phyloP scores from a whole-genome alignment of 2,888 invertebrate genomes.

The Andrena praecox region DNA sequence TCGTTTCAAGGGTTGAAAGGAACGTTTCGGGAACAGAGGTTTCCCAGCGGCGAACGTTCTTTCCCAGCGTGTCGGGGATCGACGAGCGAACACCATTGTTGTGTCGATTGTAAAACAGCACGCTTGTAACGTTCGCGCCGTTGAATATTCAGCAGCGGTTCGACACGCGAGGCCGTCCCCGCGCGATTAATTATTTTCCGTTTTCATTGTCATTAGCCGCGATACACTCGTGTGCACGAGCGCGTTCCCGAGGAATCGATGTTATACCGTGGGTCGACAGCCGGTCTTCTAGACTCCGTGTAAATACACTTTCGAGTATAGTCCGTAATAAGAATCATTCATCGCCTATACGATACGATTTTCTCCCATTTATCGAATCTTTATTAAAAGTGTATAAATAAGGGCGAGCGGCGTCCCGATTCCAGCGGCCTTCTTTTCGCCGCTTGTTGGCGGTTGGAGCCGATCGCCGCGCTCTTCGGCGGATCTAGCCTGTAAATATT shows the following conservation, averaged over 20 bases:
- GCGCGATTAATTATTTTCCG: background rate
- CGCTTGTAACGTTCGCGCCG: background rate
- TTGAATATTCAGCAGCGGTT: slow-evolving; percentile 7
- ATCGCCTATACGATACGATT: slow-evolving; percentile 71
- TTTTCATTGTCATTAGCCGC: background rate
- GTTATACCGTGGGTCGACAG: slow-evolving; percentile 58
- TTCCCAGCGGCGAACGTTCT: background rate
- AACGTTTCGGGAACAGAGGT: background rate
- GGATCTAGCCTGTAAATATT: slow-evolving; percentile 65
- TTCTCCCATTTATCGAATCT: slow-evolving; percentile 71
- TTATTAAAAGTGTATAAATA: slow-evolving; percentile 64
- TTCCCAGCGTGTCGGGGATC: background rate
- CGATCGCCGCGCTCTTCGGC: background rate
- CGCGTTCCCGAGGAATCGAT: slow-evolving; percentile 7
- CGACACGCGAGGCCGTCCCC: background rate
- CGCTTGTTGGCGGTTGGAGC: slow-evolving; percentile 13
- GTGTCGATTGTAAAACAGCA: background rate
- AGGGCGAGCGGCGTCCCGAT: slow-evolving; percentile 35
- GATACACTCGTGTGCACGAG: background rate
- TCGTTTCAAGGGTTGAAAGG: background rate
- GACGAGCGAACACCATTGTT: background rate
- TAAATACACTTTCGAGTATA: slow-evolving; percentile 62
- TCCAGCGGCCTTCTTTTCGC: slow-evolving; percentile 48
- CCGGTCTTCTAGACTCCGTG: slow-evolving; percentile 46
- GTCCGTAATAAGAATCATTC: slow-evolving; percentile 60